Evolutionary conservation across 2,113 vertebrate species (phyloP).

Genomic region (Cryptotis parvus): DNA sequence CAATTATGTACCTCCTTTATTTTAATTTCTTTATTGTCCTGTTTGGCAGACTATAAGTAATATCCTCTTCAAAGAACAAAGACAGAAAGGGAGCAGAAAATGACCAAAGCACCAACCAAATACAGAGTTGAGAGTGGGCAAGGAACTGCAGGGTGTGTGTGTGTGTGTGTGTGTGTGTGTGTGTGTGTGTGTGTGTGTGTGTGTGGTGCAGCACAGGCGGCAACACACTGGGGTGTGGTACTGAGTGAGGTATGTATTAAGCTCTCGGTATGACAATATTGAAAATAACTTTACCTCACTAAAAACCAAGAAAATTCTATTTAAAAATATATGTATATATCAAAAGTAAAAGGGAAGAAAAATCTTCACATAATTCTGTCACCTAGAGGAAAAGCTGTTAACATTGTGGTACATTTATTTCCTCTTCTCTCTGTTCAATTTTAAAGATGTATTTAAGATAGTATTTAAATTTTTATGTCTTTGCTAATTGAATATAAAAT

Average conservation of each 20-base stretch:
- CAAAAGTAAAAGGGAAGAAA: slow-evolving; percentile 36
- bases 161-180: too few relatives aligned
- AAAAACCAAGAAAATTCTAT: neutral
- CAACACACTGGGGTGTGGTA: neutral
- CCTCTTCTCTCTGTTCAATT: neutral
- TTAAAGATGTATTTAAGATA: neutral
- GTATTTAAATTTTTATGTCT: neutral
- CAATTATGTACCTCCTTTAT: neutral
- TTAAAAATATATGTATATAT: slow-evolving; percentile 34
- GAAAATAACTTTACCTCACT: neutral
- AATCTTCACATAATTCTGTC: neutral
- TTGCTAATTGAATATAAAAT: neutral
- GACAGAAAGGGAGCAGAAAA: too few relatives aligned
- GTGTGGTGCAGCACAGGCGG: too few relatives aligned
- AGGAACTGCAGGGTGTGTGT: too few relatives aligned
- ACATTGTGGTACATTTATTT: neutral
- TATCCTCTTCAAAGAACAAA: slow-evolving; percentile 41
- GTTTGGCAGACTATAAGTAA: slow-evolving; percentile 3
- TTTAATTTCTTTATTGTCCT: neutral
- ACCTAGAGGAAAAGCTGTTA: neutral
- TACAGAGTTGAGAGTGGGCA: too few relatives aligned
- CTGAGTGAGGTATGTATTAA: slow-evolving; percentile 7
- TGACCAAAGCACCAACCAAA: too few relatives aligned
- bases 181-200: too few relatives aligned
- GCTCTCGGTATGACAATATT: too few relatives aligned